Conservation (phyloP, 1,140 invertebrate species). For the Cydia fagiglandana region DNA sequence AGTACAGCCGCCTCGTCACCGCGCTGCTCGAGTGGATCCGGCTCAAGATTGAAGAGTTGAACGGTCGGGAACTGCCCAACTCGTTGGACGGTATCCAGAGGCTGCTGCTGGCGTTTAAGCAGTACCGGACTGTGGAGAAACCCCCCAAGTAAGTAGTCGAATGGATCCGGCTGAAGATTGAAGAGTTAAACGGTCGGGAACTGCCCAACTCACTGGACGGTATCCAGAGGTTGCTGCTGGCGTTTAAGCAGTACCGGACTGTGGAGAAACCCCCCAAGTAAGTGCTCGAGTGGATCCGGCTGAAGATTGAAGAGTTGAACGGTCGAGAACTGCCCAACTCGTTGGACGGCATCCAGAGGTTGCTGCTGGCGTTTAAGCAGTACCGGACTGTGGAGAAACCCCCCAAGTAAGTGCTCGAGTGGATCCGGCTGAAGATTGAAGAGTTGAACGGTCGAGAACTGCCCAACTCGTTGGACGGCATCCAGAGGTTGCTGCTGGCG, state of each 20-base stretch:
- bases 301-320: conserved; percentile 92
- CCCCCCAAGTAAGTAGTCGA: conserved; percentile 95
- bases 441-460: conserved; percentile 93
- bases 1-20: conserved; percentile 92
- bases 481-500: conserved; percentile 91
- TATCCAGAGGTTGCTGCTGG: conserved; percentile 93
- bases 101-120: conserved; percentile 93
- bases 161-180: conserved; percentile 95
- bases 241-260: conserved; percentile 97
- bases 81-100: conserved; percentile 96
- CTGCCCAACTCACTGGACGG: conserved; percentile 98
- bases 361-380: conserved; percentile 94
- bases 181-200: conserved; percentile 89
- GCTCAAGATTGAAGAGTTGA: conserved; percentile 90
- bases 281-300: conserved; percentile 96
- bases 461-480: conserved; percentile 97
- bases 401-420: conserved; percentile 94
- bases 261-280: conserved; percentile 98
- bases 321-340: conserved; percentile 96
- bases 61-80: conserved; percentile 96
- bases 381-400: conserved; percentile 99
- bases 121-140: conserved; percentile 98
- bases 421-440: conserved; percentile 94
- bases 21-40: conserved; percentile 96
- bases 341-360: conserved; percentile 95